Base-by-base conservation (phyloP, 2,888 invertebrate species). In the Maniola hyperantus region DNA sequence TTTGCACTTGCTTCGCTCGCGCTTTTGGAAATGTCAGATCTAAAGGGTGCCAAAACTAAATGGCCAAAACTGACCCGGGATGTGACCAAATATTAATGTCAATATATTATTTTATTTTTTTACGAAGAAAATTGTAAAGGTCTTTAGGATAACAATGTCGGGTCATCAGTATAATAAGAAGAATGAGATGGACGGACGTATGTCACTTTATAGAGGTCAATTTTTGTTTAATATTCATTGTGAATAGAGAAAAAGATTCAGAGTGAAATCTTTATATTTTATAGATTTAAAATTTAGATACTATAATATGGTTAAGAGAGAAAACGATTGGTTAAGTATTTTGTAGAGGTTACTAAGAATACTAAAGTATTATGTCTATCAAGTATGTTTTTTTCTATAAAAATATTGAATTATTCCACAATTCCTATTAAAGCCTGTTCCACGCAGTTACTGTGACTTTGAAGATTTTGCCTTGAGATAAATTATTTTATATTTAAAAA, bases 371-470 rank as follows among this genome's bases (percentile, higher is more conserved):
- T 71, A 15, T 2, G 11, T 70, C 71, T 67, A 71, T 59, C 51
- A 68, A 67, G 58, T 64, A 74, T n/a, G n/a, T 13, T 50, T 59
- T 46, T 15, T 50, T 36, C 61, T 72, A 66, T 75, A 79, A 74
- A 78, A 76, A 77, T 75, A 76, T 74, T 53, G 74, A 77, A 71
- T 71, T 73, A 54, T 65, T 64, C 66, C 80, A 79, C 78, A 80
- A 77, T 76, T 74, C 71, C 79, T 83, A 83, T 88, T 89, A 89
- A 89, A 89, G 88, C 88, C 86, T 76, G 81, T 81, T 85, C 88
- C 88, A 83, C 79, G 88, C 88, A 84, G 72, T 81, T 79, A 51
- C 70, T 74, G 70, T 72, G 74, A 64, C 70, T 74, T 71, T 72
- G 57, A 64, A 61, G 64, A 69, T 74, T 66, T 70, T 73, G 68